Base-by-base conservation (phyloP, 2,888 invertebrate species). In the Limnephilus rhombicus region DNA sequence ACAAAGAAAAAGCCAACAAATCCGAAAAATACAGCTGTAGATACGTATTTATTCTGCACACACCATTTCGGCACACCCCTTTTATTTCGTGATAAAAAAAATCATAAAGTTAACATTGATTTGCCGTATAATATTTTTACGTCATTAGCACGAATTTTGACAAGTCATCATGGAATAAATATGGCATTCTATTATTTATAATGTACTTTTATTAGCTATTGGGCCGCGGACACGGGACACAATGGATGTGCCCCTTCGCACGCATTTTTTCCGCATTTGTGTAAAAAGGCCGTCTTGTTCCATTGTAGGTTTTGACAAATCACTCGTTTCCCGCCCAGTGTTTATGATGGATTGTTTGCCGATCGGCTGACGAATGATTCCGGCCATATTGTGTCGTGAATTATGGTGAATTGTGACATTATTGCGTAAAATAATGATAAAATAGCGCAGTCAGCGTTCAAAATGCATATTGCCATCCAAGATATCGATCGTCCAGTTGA, bases 191-290 rank as follows among this genome's bases (percentile, higher is more conserved):
- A 81, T 29, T 11, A 53, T 53, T 68, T 68, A 24, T 24, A 24
- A 68, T 68, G 5, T 49, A 49, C 13, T 49, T 49, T 49, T 49
- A 68, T 68, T 68, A 24, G 0, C 1, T 68, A 68, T 24, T 68
- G 68, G 68, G 68, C 9, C 68, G 68, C 9, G 68, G 68, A 68
- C 68, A 68, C 68, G 24, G 9, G 5, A 68, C n/a, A 68, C 68
- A 68, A 68, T n/a, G 37, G 83, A 68, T 24, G 2, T 18, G 37
- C 86, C 86, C 45, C 45, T 45, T 29, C 29, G 29, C 86, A 45
- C 86, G 41, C 45, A 45, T 86, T 85, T 85, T 45, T 86, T 86
- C 86, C 86, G 49, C 86, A 86, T 86, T 86, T 86, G 41, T 86
- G 86, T 86, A 86, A 86, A 86, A 85, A 86, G 24, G 24, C 68